Evolutionary conservation across 2,888 invertebrate genomes (phyloP).

Genomic region (Beris morrisii): DNA sequence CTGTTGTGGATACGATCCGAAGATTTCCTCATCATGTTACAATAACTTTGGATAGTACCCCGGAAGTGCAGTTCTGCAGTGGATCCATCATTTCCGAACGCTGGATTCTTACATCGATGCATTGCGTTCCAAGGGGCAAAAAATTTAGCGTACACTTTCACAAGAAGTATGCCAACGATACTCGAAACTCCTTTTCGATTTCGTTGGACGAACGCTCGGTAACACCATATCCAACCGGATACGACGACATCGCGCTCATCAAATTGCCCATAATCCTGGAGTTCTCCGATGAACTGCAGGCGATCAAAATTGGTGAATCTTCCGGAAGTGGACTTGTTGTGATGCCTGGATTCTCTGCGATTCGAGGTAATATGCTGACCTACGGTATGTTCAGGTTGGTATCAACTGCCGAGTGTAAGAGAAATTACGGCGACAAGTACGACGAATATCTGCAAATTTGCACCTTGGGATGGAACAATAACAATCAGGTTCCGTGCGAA

Average conservation of each 20-base stretch:
- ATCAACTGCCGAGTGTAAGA: constrained; percentile 18
- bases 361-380: neutral
- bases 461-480: constrained; percentile 28
- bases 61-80: constrained; percentile 18
- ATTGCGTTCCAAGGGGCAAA: constrained; percentile 7
- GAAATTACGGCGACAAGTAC: constrained; percentile 10
- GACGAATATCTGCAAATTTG: constrained; percentile 30
- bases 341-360: constrained; percentile 30
- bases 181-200: constrained; percentile 17
- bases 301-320: neutral
- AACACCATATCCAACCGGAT: neutral
- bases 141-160: constrained; percentile 20
- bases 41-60: constrained; percentile 1
- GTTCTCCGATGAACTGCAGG: constrained; percentile 8
- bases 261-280: constrained; percentile 2
- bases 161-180: neutral
- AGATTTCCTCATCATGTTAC: constrained; percentile 33
- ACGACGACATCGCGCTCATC: constrained; percentile 12
- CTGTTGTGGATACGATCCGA: constrained; percentile 14
- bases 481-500: constrained; percentile 26
- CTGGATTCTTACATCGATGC: constrained; percentile 27
- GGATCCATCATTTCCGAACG: constrained; percentile 28
- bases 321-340: constrained; percentile 10
- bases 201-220: constrained; percentile 4
- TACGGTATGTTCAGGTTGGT: constrained; percentile 24